phyloP scores from a whole-genome alignment of 1,140 invertebrate species.

The Drosophila arizonae region DNA sequence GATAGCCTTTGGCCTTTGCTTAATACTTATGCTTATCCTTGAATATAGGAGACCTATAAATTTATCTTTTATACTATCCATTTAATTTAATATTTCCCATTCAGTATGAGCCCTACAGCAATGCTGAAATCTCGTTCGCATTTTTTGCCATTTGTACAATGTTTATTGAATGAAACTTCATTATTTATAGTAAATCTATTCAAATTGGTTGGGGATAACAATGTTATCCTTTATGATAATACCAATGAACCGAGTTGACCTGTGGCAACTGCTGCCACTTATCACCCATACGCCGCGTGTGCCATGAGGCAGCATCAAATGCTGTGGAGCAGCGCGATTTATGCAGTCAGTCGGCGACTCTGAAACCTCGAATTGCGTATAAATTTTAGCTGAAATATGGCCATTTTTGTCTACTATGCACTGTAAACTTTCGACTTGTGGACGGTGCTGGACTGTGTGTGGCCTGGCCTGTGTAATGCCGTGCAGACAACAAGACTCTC shows the following conservation, averaged over 20 bases:
- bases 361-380: conserved; percentile 50
- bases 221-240: neutral
- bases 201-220: neutral
- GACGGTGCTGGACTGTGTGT: conserved; percentile 1
- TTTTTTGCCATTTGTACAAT: no score
- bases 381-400: conserved; percentile 67
- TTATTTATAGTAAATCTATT: no score
- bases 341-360: conserved; percentile 21
- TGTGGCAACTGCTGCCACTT: conserved; percentile 8
- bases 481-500: conserved; percentile 71
- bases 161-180: no score
- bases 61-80: no score
- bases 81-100: no score
- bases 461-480: neutral
- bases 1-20: no score
- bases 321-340: conserved; percentile 33
- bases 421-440: neutral
- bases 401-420: conserved; percentile 24
- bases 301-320: conserved; percentile 39
- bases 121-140: no score
- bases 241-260: conserved; percentile 16
- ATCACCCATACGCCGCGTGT: conserved; percentile 28
- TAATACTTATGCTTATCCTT: no score
- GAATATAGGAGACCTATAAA: no score
- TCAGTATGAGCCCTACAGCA: no score